Evolutionary conservation across 2,113 vertebrate genomes (phyloP), one percentile per base, ranked within the genome.

Genomic region (Carollia perspicillata): DNA sequence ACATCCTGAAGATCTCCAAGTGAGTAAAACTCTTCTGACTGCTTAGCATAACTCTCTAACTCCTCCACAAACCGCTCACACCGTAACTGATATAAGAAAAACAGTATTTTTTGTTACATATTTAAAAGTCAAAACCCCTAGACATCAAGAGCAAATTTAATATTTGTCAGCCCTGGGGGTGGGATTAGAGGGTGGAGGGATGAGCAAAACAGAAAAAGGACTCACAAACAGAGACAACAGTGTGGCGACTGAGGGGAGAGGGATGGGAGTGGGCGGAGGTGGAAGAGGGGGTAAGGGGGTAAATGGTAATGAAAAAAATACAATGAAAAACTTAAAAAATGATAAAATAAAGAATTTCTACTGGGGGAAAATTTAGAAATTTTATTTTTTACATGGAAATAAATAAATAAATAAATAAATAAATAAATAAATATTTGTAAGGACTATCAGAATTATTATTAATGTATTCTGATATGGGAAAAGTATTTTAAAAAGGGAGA

Each of bases 51-150:
- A 96, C 97, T 98, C 85, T 99, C 98, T 79, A 99, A 71, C 77
- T 99, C 99, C 93, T 99, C 99, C 96, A 98, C 37, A 97, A 99
- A 99, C 55, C 96, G 97, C 69, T 99, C 98, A 85, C 98, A 98
- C 40, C 98, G 96, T 80, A 99, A 74, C 99, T 99, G 93, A 71
- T 75, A 22, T 42, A 95, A 74, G 63, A 16, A 65, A 88, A 94
- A 90, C 14, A 89, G 60, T 3, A 88, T 22, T 20, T 14, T 1
- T 17, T 7, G 30, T 97, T 66, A 93, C 33, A 30, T 40, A 66
- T 77, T 63, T 20, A 74, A 79, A 68, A 93, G 65, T 30, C 6
- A 71, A 79, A 95, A 49, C 26, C 18, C 22, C 1, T 51, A 53
- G 1, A 4, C 23, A 28, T 18, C 65, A 10, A 58, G 49, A 93